phyloP scores from a whole-genome alignment of 1,140 invertebrate species.

The Venustaconcha ellipsiformis region DNA sequence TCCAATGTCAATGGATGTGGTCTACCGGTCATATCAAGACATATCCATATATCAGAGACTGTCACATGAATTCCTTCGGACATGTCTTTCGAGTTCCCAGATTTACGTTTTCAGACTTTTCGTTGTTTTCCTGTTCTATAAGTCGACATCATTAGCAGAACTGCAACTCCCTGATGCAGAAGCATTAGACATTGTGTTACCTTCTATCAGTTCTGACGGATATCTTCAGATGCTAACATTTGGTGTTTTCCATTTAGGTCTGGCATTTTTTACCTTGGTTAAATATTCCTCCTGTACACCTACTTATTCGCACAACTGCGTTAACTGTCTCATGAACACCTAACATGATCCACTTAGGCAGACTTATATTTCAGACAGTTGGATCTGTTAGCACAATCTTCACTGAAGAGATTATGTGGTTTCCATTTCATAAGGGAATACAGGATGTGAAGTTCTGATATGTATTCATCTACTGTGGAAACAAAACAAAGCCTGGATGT shows the following conservation, averaged over 20 bases:
- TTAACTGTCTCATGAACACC: not conserved
- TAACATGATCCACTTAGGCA: not conserved
- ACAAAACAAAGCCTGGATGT: not conserved
- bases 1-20: no score
- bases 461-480: not conserved
- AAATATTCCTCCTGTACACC: no score
- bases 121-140: no score
- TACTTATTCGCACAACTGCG: not conserved
- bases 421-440: not conserved
- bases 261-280: not conserved
- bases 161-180: no score
- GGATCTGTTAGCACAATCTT: slow-evolving; percentile 11
- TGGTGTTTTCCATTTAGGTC: not conserved
- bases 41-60: no score
- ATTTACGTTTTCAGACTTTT: no score
- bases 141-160: no score
- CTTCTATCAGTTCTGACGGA: no score
- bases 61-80: no score
- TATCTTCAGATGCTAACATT: not conserved
- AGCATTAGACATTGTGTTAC: no score
- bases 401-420: slow-evolving; percentile 1
- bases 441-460: not conserved
- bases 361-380: not conserved
- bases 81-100: no score
- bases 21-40: no score